Evolutionary conservation across 2,797 vertebrate genomes (phyloP), one percentile per base, ranked within the genome.

Genomic region (Ctenopoma kingsleyae): DNA sequence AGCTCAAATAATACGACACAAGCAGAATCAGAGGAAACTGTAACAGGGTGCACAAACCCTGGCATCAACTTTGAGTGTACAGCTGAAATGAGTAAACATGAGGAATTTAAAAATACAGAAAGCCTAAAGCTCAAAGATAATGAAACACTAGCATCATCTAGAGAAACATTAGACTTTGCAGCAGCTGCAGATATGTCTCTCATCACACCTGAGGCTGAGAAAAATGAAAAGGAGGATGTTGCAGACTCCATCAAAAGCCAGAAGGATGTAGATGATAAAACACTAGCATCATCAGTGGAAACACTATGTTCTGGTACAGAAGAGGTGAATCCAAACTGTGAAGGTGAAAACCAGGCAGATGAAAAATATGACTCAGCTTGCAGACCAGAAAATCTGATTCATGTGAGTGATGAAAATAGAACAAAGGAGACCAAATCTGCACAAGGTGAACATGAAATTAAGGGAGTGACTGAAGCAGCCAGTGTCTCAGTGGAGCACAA

Each of bases 221-320:
- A 54, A 55, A 59, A 44, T 27, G 54, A 73, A 73, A 65, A 60
- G 7, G 52, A 64, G 1, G 60, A 82, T 10, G 3, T 36, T 27
- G 20, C 58, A 13, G 52, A 81, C 11, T 77, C 38, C 2, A 22
- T 51, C 22, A 48, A 67, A 56, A 67, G 30, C 46, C 66, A 58
- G 60, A 74, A 76, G 13, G 59, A 30, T 59, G 22, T 30, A 23
- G 65, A 58, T 74, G 65, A 66, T 19, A 54, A 85, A 66, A 71
- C 63, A 35, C 41, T 63, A 54, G 22, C 8, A 16, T 16, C 20
- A 0, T 53, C 74, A 41, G 57, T 49, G 20, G 62, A 83, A 76
- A 83, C 67, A 35, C n/a, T 63, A 16, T 25, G 50, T 74, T 76
- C 38, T 6, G 30, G 49, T 20, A 17, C 48, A 8, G 56, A 4